Evolutionary conservation across 2,797 vertebrate genomes (phyloP).

Genomic region (Heliangelus exortis): DNA sequence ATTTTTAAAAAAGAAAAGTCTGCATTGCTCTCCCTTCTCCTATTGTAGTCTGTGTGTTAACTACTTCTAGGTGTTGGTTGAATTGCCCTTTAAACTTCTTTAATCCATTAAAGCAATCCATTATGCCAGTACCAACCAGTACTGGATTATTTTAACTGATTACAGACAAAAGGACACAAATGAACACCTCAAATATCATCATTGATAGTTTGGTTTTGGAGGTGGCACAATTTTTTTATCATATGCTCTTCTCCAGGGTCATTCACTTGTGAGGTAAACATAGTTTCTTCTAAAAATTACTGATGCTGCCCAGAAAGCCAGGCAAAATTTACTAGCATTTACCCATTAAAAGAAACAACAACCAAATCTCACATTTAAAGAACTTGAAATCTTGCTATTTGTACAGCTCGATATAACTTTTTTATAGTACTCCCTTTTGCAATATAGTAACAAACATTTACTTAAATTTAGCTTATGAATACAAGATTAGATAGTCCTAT

Average conservation of each 20-base stretch:
- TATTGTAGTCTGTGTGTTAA: background rate
- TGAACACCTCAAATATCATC: too few species aligned
- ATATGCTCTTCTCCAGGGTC: background rate
- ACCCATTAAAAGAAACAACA: background rate
- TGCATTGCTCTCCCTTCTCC: background rate
- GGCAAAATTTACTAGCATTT: background rate
- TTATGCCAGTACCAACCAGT: background rate
- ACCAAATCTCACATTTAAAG: background rate
- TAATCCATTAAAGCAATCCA: background rate
- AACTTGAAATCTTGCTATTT: background rate
- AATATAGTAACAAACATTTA: background rate
- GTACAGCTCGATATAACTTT: background rate
- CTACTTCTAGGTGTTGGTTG: background rate
- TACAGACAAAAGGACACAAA: background rate
- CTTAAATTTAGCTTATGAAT: background rate
- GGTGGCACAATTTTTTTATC: background rate
- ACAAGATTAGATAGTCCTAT: background rate
- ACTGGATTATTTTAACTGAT: background rate
- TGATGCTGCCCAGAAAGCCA: background rate
- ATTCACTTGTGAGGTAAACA: background rate
- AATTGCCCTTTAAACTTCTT: background rate
- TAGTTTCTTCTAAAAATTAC: background rate
- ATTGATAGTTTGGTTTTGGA: background rate
- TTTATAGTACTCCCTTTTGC: background rate
- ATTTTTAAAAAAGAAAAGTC: background rate